phyloP scores from a whole-genome alignment of 2,797 vertebrate genomes.

The Paedocypris micromegethes region DNA sequence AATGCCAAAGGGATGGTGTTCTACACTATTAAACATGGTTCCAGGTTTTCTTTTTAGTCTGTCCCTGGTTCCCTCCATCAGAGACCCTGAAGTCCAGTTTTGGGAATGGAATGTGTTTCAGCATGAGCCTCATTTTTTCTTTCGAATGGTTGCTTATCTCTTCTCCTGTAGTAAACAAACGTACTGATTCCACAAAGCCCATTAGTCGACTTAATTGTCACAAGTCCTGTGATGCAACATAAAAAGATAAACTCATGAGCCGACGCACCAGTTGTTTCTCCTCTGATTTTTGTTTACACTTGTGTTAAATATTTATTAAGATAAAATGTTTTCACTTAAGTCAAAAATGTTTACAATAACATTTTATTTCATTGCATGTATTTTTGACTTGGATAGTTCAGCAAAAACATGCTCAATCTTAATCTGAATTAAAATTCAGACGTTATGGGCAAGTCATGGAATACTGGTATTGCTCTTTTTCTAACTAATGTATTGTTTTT shows the following conservation, averaged over 20 bases:
- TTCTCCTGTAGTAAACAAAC: slow-evolving; percentile 30
- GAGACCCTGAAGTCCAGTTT: slow-evolving; percentile 24
- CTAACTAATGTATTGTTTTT: too few species aligned
- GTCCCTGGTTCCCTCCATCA: slow-evolving; percentile 25
- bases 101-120: slow-evolving; percentile 12
- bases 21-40: slow-evolving; percentile 16
- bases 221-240: slow-evolving; percentile 25
- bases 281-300: slow-evolving; percentile 21
- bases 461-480: too few species aligned
- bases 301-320: slow-evolving; percentile 8
- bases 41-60: slow-evolving; percentile 32
- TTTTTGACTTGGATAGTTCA: too few species aligned
- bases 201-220: slow-evolving; percentile 43
- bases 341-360: too few species aligned
- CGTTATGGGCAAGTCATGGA: too few species aligned
- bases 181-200: slow-evolving; percentile 36
- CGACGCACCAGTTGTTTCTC: slow-evolving; percentile 15
- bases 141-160: slow-evolving; percentile 7
- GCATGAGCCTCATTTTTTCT: slow-evolving; percentile 8
- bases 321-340: too few species aligned
- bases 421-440: too few species aligned
- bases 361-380: too few species aligned
- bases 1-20: slow-evolving; percentile 1
- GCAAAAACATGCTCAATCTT: too few species aligned
- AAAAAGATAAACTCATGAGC: slow-evolving; percentile 25